Base-by-base conservation (phyloP, 1,140 invertebrate genomes). In the Cecropterus lyciades region DNA sequence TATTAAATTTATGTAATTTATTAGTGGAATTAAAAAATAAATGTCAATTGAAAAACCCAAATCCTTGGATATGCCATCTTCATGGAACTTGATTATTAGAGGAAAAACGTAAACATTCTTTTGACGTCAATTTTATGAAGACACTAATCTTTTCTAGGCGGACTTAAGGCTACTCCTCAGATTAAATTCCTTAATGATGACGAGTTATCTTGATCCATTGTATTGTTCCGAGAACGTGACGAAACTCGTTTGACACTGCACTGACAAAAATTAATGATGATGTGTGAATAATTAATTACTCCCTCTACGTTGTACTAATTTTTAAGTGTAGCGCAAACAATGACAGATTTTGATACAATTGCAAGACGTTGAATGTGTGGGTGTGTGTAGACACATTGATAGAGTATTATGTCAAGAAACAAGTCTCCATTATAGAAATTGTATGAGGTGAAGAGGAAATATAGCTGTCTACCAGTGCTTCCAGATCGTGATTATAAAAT, bases 211-310 rank as follows among this genome's bases (percentile, higher is more conserved):
- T 60, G 57, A 60, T 60, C 57, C 57, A 60, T 60, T 60, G 57
- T 60, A 60, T 60, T 60, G 57, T 60, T 60, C 57, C 20, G 27
- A 37, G 57, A 60, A 16, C 43, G 57, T 60, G 57, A 60, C 45
- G 15, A 37, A 33, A 27, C 27, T 20, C 45, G 16, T 60, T 60
- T 60, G 57, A 60, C 57, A 60, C 45, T 49, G 56, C 20, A 24
- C 45, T 60, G 57, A 60, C 57, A 60, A 60, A 60, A 60, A 60
- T 62, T 62, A 62, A 62, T 62, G 57, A 62, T 48, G n/a, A 62
- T 48, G 57, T 49, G 57, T 62, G 57, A 62, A 62, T 62, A 49
- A 48, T 62, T 62, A 62, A 62, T 62, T 62, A 49, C 30, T 40
- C 42, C 16, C 33, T 37, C 24, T 40, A 16, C 33, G 45, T 48